These are phyloP conservation scores for Neomicropteryx cornuta DNA, from an alignment of 1,140 invertebrate species.

Conservation along the genomic window DNA sequence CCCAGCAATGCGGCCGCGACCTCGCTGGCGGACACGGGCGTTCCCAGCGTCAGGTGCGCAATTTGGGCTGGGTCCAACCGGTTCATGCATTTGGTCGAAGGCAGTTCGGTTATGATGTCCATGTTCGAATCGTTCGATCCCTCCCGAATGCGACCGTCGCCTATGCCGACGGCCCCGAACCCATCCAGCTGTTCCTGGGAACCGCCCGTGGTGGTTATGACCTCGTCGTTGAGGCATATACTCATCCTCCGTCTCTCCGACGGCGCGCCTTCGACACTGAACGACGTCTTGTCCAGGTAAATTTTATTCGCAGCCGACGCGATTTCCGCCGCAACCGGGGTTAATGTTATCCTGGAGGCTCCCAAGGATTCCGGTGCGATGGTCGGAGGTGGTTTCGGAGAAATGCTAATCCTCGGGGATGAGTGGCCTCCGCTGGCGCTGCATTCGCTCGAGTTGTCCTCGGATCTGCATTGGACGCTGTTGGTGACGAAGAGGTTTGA, in stretches of 20 bases:
- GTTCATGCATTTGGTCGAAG: slow-evolving; percentile 2
- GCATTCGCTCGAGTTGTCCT: slow-evolving; percentile 23
- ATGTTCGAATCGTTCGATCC: not conserved
- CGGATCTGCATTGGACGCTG: slow-evolving; percentile 4
- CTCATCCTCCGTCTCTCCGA: too few relatives aligned
- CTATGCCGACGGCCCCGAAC: not conserved
- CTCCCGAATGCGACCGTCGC: not conserved
- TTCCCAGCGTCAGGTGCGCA: slow-evolving; percentile 23
- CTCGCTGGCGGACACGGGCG: slow-evolving; percentile 40
- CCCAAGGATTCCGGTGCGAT: too few relatives aligned
- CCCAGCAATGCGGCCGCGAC: slow-evolving; percentile 41
- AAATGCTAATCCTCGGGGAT: too few relatives aligned
- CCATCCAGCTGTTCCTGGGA: too few relatives aligned
- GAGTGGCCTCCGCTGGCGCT: too few relatives aligned
- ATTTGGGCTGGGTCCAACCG: slow-evolving; percentile 6
- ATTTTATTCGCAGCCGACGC: slow-evolving; percentile 2
- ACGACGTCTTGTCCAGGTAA: slow-evolving; percentile 13
- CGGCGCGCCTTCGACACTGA: slow-evolving; percentile 13
- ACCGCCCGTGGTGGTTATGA: too few relatives aligned
- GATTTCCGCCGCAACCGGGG: too few relatives aligned
- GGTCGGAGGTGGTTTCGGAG: too few relatives aligned
- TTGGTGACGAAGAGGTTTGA: slow-evolving; percentile 4
- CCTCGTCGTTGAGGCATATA: too few relatives aligned
- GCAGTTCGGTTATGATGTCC: not conserved
- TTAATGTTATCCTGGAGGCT: too few relatives aligned